Base-by-base conservation (phyloP, 1,140 invertebrate genomes). In the Leptestheria dahalacensis region DNA sequence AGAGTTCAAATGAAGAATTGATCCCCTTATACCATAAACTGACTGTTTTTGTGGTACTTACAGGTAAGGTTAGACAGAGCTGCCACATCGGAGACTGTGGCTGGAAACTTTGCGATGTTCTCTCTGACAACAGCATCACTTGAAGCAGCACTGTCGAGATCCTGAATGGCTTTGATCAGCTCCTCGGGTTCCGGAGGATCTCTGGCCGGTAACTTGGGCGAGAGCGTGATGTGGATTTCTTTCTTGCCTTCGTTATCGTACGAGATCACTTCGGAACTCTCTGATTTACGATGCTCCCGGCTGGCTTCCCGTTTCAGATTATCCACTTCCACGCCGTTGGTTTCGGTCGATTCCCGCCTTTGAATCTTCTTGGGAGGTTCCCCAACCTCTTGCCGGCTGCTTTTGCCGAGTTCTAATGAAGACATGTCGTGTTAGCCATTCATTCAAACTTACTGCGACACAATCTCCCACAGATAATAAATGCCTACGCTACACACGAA, bases 101-200 rank as follows among this genome's bases (percentile, higher is more conserved):
- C 85, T 1, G 93, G 93, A 33, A 97, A 74, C 51, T 86, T 90
- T 0, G 93, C 90, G 65, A 97, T 97, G 68, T 88, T 84, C 72
- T 96, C 89, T 68, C 93, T 74, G 0, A 94, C 86, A 25, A 79
- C 79, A 57, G 91, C 93, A 79, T 97, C 93, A 64, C 87, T 88
- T 0, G 92, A 96, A 1, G 93, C 90, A 64, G 91, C 89, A 66
- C 87, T 90, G 74, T 97, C 93, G 64, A 97, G 77, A 66, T 91
- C 89, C 74, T 79, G 76, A 62, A 81, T 68, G 52, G 83, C 82
- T 75, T 86, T 88, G 64, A 91, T 84, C 11, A 92, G 75, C 70
- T 91, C 88, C 69, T 91, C 87, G 1, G 88, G 86, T 69, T 91
- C 88, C 24, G 90, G 88, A 12, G 88, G 88, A 69, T 91, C 88